Evolutionary conservation across 2,797 vertebrate species (phyloP).

Genomic region (Urocyon cinereoargenteus): DNA sequence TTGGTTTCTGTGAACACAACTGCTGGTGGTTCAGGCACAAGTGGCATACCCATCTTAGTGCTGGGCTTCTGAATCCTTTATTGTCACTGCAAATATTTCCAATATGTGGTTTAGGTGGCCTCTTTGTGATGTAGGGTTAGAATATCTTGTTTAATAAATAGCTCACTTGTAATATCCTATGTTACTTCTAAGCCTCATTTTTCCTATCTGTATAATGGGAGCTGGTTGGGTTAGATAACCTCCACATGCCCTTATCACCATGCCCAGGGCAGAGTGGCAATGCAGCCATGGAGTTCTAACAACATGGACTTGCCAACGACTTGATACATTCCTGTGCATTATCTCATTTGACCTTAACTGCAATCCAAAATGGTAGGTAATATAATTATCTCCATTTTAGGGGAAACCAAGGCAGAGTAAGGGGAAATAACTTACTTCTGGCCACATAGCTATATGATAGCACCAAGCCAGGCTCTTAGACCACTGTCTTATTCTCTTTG

Average conservation of each 20-base stretch:
- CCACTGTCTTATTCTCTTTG: neutral
- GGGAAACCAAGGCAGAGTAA: neutral
- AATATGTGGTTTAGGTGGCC: neutral
- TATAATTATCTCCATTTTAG: neutral
- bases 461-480: neutral
- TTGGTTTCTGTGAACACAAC: neutral
- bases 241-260: neutral
- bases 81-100: neutral
- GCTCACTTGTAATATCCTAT: neutral
- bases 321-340: accelerated
- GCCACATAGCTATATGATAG: neutral
- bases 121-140: neutral
- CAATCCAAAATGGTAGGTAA: neutral
- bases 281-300: neutral
- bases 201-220: neutral
- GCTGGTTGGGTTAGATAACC: neutral
- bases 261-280: neutral
- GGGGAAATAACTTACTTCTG: neutral
- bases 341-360: neutral
- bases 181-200: neutral
- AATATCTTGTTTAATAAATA: neutral
- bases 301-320: neutral
- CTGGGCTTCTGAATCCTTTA: neutral
- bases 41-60: neutral
- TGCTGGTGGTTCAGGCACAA: constrained; percentile 43